A percentile compares a stretch with the other conserved stretches of the same genome.
These are phyloP conservation scores for Bruchidius siliquastri DNA, from an alignment of 2,888 invertebrate species.

Conservation along the genomic window DNA sequence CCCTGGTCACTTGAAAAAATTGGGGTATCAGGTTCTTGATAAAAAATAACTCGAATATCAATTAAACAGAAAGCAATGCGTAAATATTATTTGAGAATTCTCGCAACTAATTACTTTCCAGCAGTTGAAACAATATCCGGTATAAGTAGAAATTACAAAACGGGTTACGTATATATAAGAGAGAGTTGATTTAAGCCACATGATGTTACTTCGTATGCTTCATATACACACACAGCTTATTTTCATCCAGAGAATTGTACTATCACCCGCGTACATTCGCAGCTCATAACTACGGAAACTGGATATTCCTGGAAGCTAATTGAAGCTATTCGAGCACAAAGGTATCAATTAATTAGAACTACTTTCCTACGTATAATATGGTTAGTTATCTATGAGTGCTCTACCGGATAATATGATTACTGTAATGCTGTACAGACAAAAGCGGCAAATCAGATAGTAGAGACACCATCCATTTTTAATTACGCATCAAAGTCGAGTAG, in stretches of 20 bases:
- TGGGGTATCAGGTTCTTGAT: too few species aligned
- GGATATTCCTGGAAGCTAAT: not conserved
- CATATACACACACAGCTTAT: not conserved
- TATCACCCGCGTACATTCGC: not conserved
- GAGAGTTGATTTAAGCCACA: too few species aligned
- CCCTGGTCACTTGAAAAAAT: too few species aligned
- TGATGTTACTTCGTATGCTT: too few species aligned
- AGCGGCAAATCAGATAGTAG: not conserved
- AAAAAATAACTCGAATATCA: too few species aligned
- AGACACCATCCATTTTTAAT: not conserved
- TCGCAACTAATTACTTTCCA: too few species aligned
- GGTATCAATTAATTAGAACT: not conserved
- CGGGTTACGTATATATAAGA: too few species aligned
- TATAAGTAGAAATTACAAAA: too few species aligned
- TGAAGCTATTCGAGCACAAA: not conserved
- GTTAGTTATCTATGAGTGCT: not conserved
- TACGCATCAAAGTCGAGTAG: too few species aligned
- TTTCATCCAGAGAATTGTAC: not conserved
- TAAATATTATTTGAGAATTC: too few species aligned
- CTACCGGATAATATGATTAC: not conserved
- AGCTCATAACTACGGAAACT: not conserved
- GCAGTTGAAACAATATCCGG: too few species aligned
- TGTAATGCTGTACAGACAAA: not conserved
- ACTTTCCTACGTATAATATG: not conserved
- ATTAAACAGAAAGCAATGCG: too few species aligned